Percentiles rank a stretch among this genome's conserved stretches.
phyloP scores from a whole-genome alignment of 2,797 vertebrate genomes.

The Anableps anableps region DNA sequence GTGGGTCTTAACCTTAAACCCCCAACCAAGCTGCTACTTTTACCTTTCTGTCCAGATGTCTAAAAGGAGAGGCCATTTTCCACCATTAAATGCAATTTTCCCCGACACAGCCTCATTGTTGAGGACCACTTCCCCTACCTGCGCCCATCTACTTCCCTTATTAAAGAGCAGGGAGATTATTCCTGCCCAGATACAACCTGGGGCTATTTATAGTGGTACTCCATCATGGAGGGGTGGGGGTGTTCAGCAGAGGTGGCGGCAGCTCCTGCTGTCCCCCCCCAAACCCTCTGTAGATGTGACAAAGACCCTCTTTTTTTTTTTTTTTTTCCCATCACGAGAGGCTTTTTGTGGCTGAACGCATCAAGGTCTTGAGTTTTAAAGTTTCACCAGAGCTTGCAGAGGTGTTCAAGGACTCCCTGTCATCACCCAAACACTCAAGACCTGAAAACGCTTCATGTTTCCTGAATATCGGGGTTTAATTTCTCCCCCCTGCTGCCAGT shows the following conservation, averaged over 20 bases:
- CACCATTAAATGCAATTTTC: too few relatives aligned
- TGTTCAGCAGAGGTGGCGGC: conserved; percentile 35
- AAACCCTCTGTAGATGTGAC: background rate
- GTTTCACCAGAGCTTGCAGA: background rate
- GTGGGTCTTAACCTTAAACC: background rate
- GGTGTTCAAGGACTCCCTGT: background rate
- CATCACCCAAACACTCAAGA: background rate
- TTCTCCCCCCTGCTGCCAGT: background rate
- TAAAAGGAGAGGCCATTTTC: background rate
- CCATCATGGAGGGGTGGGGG: conserved; percentile 8
- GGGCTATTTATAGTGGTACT: conserved; percentile 40
- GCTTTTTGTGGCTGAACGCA: background rate
- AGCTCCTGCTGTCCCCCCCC: conserved; percentile 14
- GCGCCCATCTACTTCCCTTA: background rate
- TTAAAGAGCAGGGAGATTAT: background rate
- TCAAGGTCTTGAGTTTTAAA: background rate
- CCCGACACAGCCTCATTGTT: background rate
- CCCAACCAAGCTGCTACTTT: background rate
- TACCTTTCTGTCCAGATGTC: background rate
- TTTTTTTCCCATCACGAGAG: background rate
- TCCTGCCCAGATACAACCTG: conserved; percentile 54
- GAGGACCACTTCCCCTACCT: conserved; percentile 7
- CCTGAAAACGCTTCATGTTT: background rate
- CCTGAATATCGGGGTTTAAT: background rate
- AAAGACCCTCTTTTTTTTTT: background rate